A percentile compares a stretch with the other conserved stretches of the same genome.
phyloP scores from a whole-genome alignment of 1,140 invertebrate species.

The Agraylea sexmaculata region DNA sequence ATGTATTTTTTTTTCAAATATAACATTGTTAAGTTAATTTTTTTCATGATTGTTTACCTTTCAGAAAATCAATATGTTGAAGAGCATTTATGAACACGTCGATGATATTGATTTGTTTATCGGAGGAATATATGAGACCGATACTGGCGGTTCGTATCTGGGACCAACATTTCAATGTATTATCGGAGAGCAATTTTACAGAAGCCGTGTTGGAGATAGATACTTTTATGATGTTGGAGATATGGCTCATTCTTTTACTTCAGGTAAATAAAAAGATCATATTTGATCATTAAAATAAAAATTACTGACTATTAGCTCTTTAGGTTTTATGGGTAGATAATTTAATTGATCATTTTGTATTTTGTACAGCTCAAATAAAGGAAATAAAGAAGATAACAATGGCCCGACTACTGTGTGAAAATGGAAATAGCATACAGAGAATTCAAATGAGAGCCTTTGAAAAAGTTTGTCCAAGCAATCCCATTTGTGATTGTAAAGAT shows the following conservation, averaged over 20 bases:
- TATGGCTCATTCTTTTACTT: slow-evolving; percentile 52
- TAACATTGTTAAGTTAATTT: neutral
- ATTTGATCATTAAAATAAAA: neutral
- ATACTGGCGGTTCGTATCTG: slow-evolving; percentile 62
- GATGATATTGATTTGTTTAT: slow-evolving; percentile 86
- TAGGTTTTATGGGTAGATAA: neutral
- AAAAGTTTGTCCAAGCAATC: slow-evolving; percentile 27
- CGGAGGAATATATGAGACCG: slow-evolving; percentile 67
- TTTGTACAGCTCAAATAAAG: slow-evolving; percentile 31
- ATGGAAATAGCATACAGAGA: slow-evolving; percentile 25
- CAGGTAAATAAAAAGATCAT: slow-evolving; percentile 46
- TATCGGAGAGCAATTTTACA: slow-evolving; percentile 77
- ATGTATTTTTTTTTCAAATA: slow-evolving; percentile 27
- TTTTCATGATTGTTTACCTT: slow-evolving; percentile 17
- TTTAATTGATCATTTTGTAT: slow-evolving; percentile 4
- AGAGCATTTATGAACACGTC: slow-evolving; percentile 50
- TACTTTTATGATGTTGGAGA: slow-evolving; percentile 72
- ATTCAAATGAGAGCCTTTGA: slow-evolving; percentile 35
- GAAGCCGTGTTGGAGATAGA: slow-evolving; percentile 70
- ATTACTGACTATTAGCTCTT: neutral
- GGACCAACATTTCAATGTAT: slow-evolving; percentile 91
- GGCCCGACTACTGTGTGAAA: slow-evolving; percentile 35
- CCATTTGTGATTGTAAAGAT: slow-evolving; percentile 16
- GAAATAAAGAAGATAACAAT: slow-evolving; percentile 33
- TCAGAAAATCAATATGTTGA: slow-evolving; percentile 54